These are phyloP conservation scores for Serinus canaria DNA, from an alignment of 2,113 vertebrate genomes.

Conservation along the genomic window DNA sequence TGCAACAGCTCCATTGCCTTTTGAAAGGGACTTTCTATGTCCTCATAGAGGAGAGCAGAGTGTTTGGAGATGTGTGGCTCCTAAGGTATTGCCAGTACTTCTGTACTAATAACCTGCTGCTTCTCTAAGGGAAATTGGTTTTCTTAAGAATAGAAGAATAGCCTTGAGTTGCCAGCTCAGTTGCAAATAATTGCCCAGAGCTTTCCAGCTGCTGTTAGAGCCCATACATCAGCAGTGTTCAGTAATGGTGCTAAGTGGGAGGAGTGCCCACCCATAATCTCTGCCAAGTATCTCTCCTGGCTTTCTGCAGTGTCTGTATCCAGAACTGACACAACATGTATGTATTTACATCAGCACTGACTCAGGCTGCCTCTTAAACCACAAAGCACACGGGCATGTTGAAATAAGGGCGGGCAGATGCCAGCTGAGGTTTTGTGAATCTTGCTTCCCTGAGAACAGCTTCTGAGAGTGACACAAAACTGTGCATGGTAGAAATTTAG, in stretches of 20 bases:
- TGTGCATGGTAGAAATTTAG: background rate
- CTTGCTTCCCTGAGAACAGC: background rate
- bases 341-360: background rate
- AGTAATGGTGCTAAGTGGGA: background rate
- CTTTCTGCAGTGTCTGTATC: conserved; percentile 2
- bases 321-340: background rate
- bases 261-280: background rate
- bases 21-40: background rate
- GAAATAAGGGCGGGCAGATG: background rate
- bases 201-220: background rate
- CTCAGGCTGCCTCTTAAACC: background rate
- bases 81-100: background rate
- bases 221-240: background rate
- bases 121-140: background rate
- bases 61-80: background rate
- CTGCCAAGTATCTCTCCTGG: background rate
- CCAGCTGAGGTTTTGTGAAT: background rate
- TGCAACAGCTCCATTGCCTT: background rate
- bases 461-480: background rate
- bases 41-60: background rate
- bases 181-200: background rate
- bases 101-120: background rate
- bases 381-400: background rate
- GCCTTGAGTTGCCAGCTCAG: background rate
- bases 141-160: background rate